Evolutionary conservation across 2,113 vertebrate genomes (phyloP), one percentile per base, ranked within the genome.

Genomic region (Mixornis gularis): DNA sequence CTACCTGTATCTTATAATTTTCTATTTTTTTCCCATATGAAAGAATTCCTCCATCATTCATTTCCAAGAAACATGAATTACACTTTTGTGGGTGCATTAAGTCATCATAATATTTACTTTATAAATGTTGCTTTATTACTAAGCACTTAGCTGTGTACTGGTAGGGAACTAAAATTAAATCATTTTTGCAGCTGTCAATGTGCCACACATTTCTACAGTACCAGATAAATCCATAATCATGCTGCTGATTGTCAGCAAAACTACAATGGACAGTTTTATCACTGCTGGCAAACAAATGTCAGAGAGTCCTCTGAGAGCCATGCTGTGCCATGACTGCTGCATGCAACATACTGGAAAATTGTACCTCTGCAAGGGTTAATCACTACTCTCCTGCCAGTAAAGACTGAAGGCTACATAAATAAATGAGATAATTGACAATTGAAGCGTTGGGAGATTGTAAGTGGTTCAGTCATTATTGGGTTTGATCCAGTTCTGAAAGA

Each of bases 121-220:
- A 52, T 56, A 79, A 95, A 77, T 18, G 30, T 29, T 87, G 76
- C 71, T 88, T 90, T 96, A 83, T 79, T 83, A 85, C 56, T 73
- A 80, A 86, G 64, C 51, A 87, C 71, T 95, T 91, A 77, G 55
- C 51, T 83, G 17, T n/a, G 58, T 25, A 78, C 32, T 77, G 51
- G 24, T 40, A 83, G 3, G 0, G 51, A 83, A 87, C 17, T 48
- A 72, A 87, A 91, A 95, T 90, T 27, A 95, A 93, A 90, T 95
- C 52, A 93, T 83, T 90, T 95, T 77, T 86, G 71, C 93, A 95
- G 93, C 81, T 96, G 81, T 91, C 74, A 87, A 36, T 26, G 55
- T 36, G 36, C 30, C 71, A 87, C 48, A 30, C n/a, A 73, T 83
- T 90, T 70, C 85, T 59, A 71, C 40, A 83, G 76, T 55, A 93